phyloP scores from a whole-genome alignment of 2,113 vertebrate species.

The Ammodytes marinus region DNA sequence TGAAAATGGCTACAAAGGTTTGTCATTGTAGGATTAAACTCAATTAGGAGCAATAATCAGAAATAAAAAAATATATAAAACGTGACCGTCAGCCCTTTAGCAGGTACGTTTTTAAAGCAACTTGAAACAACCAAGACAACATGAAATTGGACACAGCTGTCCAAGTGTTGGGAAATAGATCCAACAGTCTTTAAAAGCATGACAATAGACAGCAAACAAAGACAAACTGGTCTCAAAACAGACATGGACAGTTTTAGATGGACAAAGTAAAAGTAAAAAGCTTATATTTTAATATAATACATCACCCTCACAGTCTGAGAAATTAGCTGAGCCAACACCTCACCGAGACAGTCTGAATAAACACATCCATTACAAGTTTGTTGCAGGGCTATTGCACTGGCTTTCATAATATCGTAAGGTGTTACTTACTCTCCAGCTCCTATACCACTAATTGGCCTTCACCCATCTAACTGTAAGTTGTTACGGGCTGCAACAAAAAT shows the following conservation, averaged over 20 bases:
- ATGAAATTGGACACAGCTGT: background rate
- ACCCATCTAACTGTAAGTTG: background rate
- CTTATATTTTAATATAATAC: background rate
- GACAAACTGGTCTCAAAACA: background rate
- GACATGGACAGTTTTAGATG: background rate
- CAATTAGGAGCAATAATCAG: conserved; percentile 25
- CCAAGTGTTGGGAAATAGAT: background rate
- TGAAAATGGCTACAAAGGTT: background rate
- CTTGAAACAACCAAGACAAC: background rate
- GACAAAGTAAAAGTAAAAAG: background rate
- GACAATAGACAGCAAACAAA: background rate
- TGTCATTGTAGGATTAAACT: conserved; percentile 13
- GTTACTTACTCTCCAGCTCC: background rate
- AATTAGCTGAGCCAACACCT: background rate
- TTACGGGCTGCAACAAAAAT: conserved; percentile 10
- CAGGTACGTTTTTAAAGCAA: background rate
- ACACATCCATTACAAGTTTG: background rate
- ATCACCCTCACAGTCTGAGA: background rate
- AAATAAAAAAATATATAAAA: background rate
- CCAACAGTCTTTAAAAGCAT: background rate
- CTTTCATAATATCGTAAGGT: conserved; percentile 33
- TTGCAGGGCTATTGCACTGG: conserved; percentile 27
- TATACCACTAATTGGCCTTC: conserved; percentile 28
- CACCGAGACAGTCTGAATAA: background rate
- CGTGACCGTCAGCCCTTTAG: conserved; percentile 11